These are phyloP conservation scores for Orycteropus afer DNA, from an alignment of 2,113 vertebrate genomes.

Conservation along the genomic window DNA sequence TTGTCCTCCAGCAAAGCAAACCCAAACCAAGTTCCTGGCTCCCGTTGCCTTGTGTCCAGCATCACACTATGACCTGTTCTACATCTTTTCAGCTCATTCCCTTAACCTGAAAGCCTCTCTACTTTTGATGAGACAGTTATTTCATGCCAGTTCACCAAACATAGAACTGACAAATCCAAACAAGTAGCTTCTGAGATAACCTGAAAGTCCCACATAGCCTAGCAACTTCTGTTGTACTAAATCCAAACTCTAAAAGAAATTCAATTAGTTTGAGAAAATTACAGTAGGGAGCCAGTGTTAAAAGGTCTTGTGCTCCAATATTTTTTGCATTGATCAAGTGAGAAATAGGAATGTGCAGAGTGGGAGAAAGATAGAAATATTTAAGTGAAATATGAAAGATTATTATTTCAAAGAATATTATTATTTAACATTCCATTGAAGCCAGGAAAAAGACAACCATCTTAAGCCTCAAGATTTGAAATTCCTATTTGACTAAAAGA, in stretches of 20 bases:
- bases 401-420: background rate
- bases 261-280: background rate
- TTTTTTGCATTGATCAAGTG: background rate
- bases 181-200: background rate
- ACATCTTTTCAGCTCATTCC: background rate
- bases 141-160: background rate
- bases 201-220: background rate
- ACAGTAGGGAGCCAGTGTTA: background rate
- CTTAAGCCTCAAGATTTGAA: background rate
- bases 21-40: background rate
- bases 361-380: background rate
- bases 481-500: background rate
- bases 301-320: background rate
- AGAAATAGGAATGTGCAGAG: background rate
- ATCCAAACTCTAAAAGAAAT: background rate
- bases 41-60: background rate
- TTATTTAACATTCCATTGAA: background rate
- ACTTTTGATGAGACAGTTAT: background rate
- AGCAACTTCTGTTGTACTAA: background rate
- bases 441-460: background rate
- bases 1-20: background rate
- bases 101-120: background rate
- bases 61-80: background rate
- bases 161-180: background rate
- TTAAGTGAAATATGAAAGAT: conserved; percentile 25